Conservation (phyloP, 2,888 invertebrate genomes). For the Drosophila recens region DNA sequence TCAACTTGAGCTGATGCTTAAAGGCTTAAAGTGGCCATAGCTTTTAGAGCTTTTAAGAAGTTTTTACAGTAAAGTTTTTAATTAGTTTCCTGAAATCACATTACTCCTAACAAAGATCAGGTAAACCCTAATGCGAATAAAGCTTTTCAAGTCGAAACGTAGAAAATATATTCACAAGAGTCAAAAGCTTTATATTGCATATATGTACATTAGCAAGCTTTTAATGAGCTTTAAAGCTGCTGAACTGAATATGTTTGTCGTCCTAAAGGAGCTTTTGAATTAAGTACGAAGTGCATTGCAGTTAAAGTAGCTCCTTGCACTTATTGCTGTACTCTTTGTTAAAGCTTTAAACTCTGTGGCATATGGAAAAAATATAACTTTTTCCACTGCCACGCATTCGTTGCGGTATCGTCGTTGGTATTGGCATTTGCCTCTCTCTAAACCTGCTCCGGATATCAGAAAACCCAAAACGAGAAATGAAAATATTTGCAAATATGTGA, state of each 20-base stretch:
- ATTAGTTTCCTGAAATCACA: too few relatives aligned
- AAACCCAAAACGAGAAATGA: conserved; percentile 61
- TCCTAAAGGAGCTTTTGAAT: background rate
- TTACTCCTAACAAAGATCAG: too few relatives aligned
- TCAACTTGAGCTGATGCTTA: background rate
- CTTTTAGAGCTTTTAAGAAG: background rate
- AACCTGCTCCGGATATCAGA: conserved; percentile 44
- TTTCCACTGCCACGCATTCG: conserved; percentile 39
- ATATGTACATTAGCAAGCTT: too few relatives aligned
- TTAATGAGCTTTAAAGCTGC: too few relatives aligned
- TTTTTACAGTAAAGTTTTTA: background rate
- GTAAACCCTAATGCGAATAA: too few relatives aligned
- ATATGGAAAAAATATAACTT: conserved; percentile 11
- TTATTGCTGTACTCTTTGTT: background rate
- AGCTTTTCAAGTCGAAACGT: background rate
- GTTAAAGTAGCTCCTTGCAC: background rate
- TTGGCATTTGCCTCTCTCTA: conserved; percentile 34
- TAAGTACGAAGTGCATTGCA: background rate
- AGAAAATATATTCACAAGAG: too few relatives aligned
- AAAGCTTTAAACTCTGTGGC: conserved; percentile 6
- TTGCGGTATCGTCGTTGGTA: conserved; percentile 36
- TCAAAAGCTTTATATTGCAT: too few relatives aligned
- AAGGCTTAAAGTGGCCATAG: background rate
- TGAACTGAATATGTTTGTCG: background rate
- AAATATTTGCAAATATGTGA: conserved; percentile 78